Conservation (phyloP, 2,888 invertebrate species). For the Drosophila nigritarsus region DNA sequence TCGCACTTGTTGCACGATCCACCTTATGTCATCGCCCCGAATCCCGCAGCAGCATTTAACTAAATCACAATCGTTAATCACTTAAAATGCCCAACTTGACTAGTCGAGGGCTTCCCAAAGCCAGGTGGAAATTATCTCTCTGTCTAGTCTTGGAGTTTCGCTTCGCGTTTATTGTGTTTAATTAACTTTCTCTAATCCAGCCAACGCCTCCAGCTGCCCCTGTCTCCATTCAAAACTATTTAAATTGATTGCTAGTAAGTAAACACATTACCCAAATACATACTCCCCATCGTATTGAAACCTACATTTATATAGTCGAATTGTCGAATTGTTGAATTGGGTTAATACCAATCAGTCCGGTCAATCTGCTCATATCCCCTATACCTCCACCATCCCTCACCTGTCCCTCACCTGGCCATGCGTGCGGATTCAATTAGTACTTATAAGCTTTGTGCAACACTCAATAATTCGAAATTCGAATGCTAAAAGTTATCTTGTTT, state of each 20-base stretch:
- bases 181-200: conserved; percentile 59
- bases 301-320: no score
- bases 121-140: neutral
- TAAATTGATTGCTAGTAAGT: conserved; percentile 1
- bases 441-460: neutral
- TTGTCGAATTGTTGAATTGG: neutral
- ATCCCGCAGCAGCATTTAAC: neutral
- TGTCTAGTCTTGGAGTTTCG: neutral
- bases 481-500: neutral
- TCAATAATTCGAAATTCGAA: conserved; percentile 1
- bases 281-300: neutral
- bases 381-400: neutral
- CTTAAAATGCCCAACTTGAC: conserved; percentile 3
- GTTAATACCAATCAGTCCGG: conserved; percentile 1
- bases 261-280: neutral
- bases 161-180: conserved; percentile 33
- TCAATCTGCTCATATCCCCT: neutral
- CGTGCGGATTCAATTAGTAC: conserved; percentile 8
- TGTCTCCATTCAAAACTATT: conserved; percentile 22
- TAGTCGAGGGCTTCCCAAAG: neutral
- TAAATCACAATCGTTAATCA: conserved; percentile 43
- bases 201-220: conserved; percentile 40
- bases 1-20: conserved; percentile 28
- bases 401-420: neutral
- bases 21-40: conserved; percentile 17